Base-by-base conservation (phyloP, 2,113 vertebrate species). In the Clinocottus analis region DNA sequence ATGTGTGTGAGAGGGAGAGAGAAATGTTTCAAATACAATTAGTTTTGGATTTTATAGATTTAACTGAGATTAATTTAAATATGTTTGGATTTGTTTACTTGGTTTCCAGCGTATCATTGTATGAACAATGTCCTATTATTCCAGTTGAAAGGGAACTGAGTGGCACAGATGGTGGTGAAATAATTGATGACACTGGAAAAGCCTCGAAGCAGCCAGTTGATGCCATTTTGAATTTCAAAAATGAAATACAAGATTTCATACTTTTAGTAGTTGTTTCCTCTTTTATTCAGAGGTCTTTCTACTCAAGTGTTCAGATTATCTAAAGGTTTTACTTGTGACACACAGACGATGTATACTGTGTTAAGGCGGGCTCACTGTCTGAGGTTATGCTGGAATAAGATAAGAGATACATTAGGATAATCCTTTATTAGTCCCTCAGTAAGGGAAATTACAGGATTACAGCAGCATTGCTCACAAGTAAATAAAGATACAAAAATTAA, bases 11-110 rank as follows among this genome's bases (percentile, higher is more conserved):
- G 12, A 17, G 25, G 21, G 49, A 19, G 5, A 60, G 27, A 67
- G 21, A 39, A 23, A 35, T 19, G 11, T 21, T 29, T 31, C 47
- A 31, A 60, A 60, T 11, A 31, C 29, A 45, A 56, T 17, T 23
- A 37, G 59, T 63, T 72, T 16, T 2, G 21, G 27, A 45, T 72
- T 78, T 59, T 23, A 55, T 56, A 16, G 7, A 51, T 60, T 39
- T 56, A 25, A 33, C 47, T 59, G 37, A 11, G n/a, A 59, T 59
- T 67, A 11, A 7, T 43, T 60, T 31, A 49, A 27, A 3, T 49
- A 35, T 71, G 37, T 27, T 68, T 59, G 27, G n/a, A 35, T 19
- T 33, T 35, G 4, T n/a, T 61, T 14, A 31, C 49, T 53, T 61
- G 10, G 9, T 37, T 62, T 8, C 43, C 43, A 21, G 51, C 60